Evolutionary conservation across 2,888 invertebrate species (phyloP).

Genomic region (Meteorus cinctellus): DNA sequence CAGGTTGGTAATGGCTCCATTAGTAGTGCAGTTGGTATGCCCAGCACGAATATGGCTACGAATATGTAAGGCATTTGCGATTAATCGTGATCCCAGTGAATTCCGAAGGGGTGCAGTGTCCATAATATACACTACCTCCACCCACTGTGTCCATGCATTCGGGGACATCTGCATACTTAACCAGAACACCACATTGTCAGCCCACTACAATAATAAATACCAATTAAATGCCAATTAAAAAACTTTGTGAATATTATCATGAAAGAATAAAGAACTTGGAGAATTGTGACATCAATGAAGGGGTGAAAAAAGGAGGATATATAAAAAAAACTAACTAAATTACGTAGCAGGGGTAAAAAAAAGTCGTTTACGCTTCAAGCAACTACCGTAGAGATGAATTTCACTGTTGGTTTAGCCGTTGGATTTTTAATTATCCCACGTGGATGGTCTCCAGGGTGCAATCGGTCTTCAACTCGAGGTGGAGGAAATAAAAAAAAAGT

Average conservation of each 20-base stretch:
- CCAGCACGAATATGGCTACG: constrained; percentile 56
- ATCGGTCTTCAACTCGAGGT: constrained; percentile 33
- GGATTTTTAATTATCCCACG: constrained; percentile 52
- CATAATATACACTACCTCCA: neutral
- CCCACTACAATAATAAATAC: neutral
- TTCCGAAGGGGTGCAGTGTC: constrained; percentile 52
- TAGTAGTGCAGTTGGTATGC: constrained; percentile 58
- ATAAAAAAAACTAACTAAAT: constrained; percentile 4
- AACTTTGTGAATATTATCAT: neutral
- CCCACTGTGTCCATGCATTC: neutral
- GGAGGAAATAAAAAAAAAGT: neutral
- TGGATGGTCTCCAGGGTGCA: constrained; percentile 40
- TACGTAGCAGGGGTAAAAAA: neutral
- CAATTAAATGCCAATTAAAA: constrained; percentile 1
- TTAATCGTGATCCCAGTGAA: constrained; percentile 59
- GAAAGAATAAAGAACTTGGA: neutral
- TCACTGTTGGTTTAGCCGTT: constrained; percentile 32
- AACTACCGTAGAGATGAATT: constrained; percentile 33
- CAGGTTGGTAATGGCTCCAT: constrained; percentile 61
- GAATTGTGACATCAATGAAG: constrained; percentile 16
- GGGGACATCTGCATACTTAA: constrained; percentile 32
- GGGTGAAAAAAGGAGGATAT: constrained; percentile 1
- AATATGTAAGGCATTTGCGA: constrained; percentile 66
- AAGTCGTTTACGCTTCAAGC: constrained; percentile 10
- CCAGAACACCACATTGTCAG: neutral